Base-by-base conservation (phyloP, 2,888 invertebrate species). In the Eilema depressum region DNA sequence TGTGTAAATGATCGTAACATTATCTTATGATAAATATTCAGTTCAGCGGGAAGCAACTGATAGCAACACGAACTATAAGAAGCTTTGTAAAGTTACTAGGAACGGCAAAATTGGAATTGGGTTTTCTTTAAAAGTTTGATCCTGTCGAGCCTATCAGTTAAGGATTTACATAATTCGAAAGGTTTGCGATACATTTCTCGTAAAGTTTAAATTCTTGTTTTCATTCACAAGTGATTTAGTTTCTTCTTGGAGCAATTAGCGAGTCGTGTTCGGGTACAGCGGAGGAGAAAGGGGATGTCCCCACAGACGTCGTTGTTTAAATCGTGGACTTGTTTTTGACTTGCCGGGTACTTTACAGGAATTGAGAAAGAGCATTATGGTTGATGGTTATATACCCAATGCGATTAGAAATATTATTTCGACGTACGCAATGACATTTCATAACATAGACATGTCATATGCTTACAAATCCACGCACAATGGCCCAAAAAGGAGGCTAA, bases 201-300 rank as follows among this genome's bases (percentile, higher is more conserved):
- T 37, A 67, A 63, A 37, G 26, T 47, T 25, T 41, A 61, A 62
- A 57, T 14, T 11, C 53, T 33, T 73, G 68, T 73, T 75, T 63
- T 72, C 71, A 68, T 70, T 56, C 53, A 63, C 60, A 61, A 71
- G 66, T 81, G 78, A 78, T 82, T 74, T 74, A 83, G 78, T 83
- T 74, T 76, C 57, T 72, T 81, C 74, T 73, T 61, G 70, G 76
- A 81, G 73, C 77, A 79, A 79, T 82, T 82, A 83, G 74, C 66
- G 76, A 75, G 56, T 53, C 73, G 65, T 76, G 79, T 77, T 65
- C 56, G 59, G 61, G 26, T 63, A 71, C 41, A 37, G 26, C 33
- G 23, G 25, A 11, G 41, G 14, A 8, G 7, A 8, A 14, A 28
- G 7, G 26, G 65, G 26, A 23, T 56, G 20, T 56, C 56, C 20